phyloP scores from a whole-genome alignment of 2,888 invertebrate species.

The Alitta virens region DNA sequence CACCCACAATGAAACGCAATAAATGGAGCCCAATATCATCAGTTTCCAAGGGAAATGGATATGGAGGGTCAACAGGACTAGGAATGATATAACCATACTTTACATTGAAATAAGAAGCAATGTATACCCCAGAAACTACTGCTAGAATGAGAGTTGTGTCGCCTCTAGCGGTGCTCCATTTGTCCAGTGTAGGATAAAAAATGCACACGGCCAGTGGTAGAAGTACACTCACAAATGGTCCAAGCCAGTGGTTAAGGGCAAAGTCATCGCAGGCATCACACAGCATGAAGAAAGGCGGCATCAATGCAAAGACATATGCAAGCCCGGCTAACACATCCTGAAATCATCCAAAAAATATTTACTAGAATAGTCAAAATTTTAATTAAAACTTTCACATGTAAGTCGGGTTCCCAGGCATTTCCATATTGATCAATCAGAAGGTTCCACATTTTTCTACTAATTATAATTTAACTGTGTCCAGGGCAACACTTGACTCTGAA shows the following conservation, averaged over 20 bases:
- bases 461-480: too few species aligned
- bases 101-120: too few species aligned
- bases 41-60: slow-evolving; percentile 74
- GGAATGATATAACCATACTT: slow-evolving; percentile 56
- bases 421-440: too few species aligned
- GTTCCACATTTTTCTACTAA: too few species aligned
- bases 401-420: too few species aligned
- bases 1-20: slow-evolving; percentile 67
- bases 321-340: slow-evolving; percentile 83
- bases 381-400: too few species aligned
- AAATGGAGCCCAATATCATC: slow-evolving; percentile 47
- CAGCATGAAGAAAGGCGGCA: slow-evolving; percentile 72
- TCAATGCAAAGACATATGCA: slow-evolving; percentile 66
- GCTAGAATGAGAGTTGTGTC: slow-evolving; percentile 84
- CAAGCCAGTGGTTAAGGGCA: slow-evolving; percentile 67
- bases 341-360: slow-evolving; percentile 52
- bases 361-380: background rate
- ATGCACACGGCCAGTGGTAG: slow-evolving; percentile 61
- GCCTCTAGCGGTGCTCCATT: slow-evolving; percentile 87
- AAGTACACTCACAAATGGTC: slow-evolving; percentile 65
- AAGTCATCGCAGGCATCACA: slow-evolving; percentile 74
- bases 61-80: slow-evolving; percentile 64
- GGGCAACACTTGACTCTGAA: too few species aligned
- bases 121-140: slow-evolving; percentile 62
- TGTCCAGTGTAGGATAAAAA: slow-evolving; percentile 77